These are phyloP conservation scores for Nothocercus julius DNA, from an alignment of 2,113 vertebrate species.

Conservation along the genomic window DNA sequence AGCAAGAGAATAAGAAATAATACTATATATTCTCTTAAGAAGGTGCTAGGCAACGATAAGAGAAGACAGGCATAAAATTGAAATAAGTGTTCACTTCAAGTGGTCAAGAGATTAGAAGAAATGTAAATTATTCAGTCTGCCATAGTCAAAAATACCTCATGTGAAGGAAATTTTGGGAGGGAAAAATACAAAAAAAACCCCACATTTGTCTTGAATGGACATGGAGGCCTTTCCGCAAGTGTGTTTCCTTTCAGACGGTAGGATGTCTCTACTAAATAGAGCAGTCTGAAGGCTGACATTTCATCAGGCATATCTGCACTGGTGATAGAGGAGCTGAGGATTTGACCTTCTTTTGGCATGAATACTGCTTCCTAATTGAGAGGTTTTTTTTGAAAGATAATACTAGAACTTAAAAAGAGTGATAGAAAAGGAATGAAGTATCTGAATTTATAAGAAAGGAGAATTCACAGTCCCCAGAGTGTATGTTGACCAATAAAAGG, in stretches of 20 bases:
- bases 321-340: background rate
- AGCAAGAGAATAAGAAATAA: background rate
- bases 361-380: background rate
- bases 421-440: background rate
- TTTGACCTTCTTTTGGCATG: background rate
- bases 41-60: slow-evolving; percentile 52
- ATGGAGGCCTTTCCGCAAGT: background rate
- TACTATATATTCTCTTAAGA: background rate
- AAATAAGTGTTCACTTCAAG: background rate
- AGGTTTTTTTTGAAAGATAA: background rate
- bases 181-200: background rate
- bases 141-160: background rate
- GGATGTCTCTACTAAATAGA: background rate
- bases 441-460: background rate
- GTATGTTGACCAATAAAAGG: background rate
- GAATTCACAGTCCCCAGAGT: background rate
- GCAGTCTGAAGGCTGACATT: background rate
- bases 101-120: background rate
- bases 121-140: background rate
- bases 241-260: background rate
- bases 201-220: background rate
- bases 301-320: background rate
- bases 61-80: background rate
- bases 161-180: background rate
- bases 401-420: background rate